phyloP scores from a whole-genome alignment of 2,113 vertebrate species.

The Zapus hudsonius region DNA sequence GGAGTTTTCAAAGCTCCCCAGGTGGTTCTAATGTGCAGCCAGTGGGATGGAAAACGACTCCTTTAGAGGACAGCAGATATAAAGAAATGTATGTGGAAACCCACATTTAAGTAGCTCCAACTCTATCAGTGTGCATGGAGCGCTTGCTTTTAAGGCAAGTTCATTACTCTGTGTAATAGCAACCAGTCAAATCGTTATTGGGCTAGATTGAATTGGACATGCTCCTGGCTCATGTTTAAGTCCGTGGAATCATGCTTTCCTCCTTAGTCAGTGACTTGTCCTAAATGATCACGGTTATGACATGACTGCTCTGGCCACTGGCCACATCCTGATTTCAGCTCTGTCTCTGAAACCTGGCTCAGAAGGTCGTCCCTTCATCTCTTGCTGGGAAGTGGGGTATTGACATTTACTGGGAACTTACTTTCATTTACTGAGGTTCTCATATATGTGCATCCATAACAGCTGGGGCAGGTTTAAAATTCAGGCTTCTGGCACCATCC shows the following conservation, averaged over 20 bases:
- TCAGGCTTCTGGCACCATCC: background rate
- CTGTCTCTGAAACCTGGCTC: background rate
- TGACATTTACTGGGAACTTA: background rate
- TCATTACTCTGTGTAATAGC: conserved; percentile 27
- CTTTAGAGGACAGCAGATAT: background rate
- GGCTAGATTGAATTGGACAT: background rate
- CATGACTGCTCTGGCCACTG: background rate
- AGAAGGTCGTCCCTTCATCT: background rate
- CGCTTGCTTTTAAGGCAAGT: conserved; percentile 32
- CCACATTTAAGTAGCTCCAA: conserved; percentile 11
- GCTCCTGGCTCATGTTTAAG: conserved; percentile 25
- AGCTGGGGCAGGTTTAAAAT: background rate
- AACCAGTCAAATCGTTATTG: conserved; percentile 21
- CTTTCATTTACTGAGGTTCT: background rate
- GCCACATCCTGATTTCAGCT: background rate
- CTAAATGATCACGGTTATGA: background rate
- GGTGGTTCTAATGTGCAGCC: conserved; percentile 6
- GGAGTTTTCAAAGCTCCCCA: conserved; percentile 34
- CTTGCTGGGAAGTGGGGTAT: background rate
- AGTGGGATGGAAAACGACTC: background rate
- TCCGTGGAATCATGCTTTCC: background rate
- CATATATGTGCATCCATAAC: background rate
- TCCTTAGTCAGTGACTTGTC: background rate
- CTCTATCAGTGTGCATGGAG: background rate
- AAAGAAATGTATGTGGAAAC: background rate